Base-by-base conservation (phyloP, 2,113 vertebrate genomes). In the Nibea albiflora region DNA sequence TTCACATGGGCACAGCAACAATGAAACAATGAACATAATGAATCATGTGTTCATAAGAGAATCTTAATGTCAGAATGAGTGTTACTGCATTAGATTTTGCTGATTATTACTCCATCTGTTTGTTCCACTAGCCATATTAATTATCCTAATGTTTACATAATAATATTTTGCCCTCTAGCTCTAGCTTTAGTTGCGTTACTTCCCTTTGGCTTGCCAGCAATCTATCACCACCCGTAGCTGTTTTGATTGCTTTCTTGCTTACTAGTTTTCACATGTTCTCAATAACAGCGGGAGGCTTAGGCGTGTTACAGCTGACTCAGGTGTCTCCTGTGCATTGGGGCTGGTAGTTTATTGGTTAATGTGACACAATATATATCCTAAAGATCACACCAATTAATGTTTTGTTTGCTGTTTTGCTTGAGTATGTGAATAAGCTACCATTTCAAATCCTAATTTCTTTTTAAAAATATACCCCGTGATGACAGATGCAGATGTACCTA, bases 11-110 rank as follows among this genome's bases (percentile, higher is more conserved):
- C 64, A 56, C 39, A 15, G 47, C 31, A 24, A n/a, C 52, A 61
- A 20, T 3, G 24, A 35, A 24, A n/a, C 52, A 61, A 20, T 3
- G 24, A 35, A 56, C 42, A 60, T 26, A 68, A 17, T 65, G 26
- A 77, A 67, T 60, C 62, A 56, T 47, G 67, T 28, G 46, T 54
- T 73, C 19, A 17, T 67, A 49, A 44, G 31, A 60, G 54, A 14
- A 9, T 4, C 2, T 49, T 4, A 42, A 26, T 44, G 12, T 57
- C 12, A 28, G 3, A 28, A 26, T 54, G 11, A 20, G 3, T 12
- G 35, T 39, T n/a, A 4, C 2, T 22, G 11, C 17, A 22, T 47
- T 12, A 22, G 11, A 58, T n/a, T 17, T 14, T 1, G 19, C 53
- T 76, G 2, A 65, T 56, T 20, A 26, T 42, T 50, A 49, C 19